These are phyloP conservation scores for Megalops cyprinoides DNA, from an alignment of 2,797 vertebrate genomes.

Conservation along the genomic window DNA sequence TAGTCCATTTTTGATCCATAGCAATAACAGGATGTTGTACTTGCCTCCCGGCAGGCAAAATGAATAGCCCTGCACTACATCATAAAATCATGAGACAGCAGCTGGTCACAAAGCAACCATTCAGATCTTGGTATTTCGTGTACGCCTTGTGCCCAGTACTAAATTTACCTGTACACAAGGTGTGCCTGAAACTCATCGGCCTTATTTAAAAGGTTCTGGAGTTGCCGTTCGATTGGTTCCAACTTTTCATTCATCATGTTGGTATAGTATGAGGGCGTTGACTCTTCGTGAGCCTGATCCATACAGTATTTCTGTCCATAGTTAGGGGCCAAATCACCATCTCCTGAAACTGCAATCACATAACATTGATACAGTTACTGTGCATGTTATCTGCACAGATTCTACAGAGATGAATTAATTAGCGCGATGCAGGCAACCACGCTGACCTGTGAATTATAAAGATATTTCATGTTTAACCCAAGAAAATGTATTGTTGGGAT, in stretches of 20 bases:
- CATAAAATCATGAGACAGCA: neutral
- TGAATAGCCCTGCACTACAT: too few relatives aligned
- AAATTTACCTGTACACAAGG: constrained; percentile 55
- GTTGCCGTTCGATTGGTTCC: constrained; percentile 63
- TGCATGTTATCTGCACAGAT: neutral
- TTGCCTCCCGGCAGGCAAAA: too few relatives aligned
- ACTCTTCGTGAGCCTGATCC: neutral
- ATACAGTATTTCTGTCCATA: constrained; percentile 33
- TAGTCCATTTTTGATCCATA: too few relatives aligned
- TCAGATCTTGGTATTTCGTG: neutral
- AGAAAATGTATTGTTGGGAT: neutral
- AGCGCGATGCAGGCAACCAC: neutral
- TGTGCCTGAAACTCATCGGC: constrained; percentile 68
- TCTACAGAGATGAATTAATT: neutral
- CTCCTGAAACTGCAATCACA: constrained; percentile 50
- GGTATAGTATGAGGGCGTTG: neutral
- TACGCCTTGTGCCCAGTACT: neutral
- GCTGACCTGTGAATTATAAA: neutral
- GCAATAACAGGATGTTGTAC: too few relatives aligned
- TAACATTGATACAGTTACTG: neutral
- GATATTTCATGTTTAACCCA: neutral
- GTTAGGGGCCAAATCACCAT: constrained; percentile 41
- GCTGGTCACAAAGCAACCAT: neutral
- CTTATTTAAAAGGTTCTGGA: constrained; percentile 72
- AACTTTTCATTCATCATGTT: constrained; percentile 57